Base-by-base conservation (phyloP, 2,888 invertebrate genomes). In the Choreutis nemorana region DNA sequence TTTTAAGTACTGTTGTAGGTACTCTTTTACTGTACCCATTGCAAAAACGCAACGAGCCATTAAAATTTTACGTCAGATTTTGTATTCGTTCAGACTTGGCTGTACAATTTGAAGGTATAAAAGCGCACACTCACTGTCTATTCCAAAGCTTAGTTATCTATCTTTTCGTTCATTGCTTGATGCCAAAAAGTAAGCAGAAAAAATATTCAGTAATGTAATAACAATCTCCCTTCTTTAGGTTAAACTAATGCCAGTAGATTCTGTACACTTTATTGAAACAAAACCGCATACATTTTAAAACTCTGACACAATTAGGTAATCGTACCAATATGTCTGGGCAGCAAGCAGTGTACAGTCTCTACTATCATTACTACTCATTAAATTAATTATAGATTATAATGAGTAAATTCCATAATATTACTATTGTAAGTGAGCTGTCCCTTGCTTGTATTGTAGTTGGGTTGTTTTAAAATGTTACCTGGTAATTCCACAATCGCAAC, bases 321-420 rank as follows among this genome's bases (percentile, higher is more conserved):
- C 10, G 10, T 21, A 9, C n/a, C 9, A 21, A 10, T 21, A 21
- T 21, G n/a, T 21, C 10, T n/a, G n/a, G 10, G 21, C 21, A 21
- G 21, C 14, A 7, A 14, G n/a, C 9, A 8, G 8, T 37, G 45
- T 48, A 49, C 57, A 53, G 54, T 58, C 56, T 64, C 53, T 52
- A 51, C 55, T 43, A 47, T 37, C 48, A 56, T 60, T 53, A 48
- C 55, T 55, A 62, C 65, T 70, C 63, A 66, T 67, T 68, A 65
- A 63, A 64, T 67, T 67, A 68, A 66, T 66, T 60, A 51, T 70
- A 73, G 70, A 60, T 41, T 63, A n/a, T 62, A 68, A 71, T 64
- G 65, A 73, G 62, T 73, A 68, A 77, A 75, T 73, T 75, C 75
- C 75, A 72, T 77, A 67, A 62, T 68, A 67, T 55, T 63, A 61